phyloP scores from a whole-genome alignment of 1,140 invertebrate genomes.

The Trichogramma pretiosum region DNA sequence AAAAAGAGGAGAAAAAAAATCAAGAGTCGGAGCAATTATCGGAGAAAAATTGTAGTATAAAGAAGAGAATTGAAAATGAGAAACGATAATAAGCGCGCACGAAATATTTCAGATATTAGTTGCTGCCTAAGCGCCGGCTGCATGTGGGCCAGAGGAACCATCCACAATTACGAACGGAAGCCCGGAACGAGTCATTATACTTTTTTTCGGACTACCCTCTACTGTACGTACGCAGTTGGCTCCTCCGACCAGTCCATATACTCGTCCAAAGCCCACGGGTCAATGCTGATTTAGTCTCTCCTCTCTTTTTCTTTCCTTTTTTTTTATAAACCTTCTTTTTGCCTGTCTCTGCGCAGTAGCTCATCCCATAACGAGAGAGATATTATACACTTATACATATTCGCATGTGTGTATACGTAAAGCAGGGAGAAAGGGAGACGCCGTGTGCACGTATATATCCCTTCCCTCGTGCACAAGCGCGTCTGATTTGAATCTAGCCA shows the following conservation, averaged over 20 bases:
- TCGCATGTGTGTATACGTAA: no score
- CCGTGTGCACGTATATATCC: neutral
- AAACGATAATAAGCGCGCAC: no score
- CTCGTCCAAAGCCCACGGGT: neutral
- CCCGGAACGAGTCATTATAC: conserved; percentile 5
- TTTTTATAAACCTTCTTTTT: neutral
- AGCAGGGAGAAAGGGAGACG: neutral
- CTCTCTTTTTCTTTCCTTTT: conserved; percentile 12
- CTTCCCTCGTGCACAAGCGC: no score
- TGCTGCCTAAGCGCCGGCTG: no score
- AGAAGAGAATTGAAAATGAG: no score
- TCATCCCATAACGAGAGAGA: no score
- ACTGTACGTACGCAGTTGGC: neutral
- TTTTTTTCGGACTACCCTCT: neutral
- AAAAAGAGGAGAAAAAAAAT: conserved; percentile 1
- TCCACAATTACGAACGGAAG: conserved; percentile 6
- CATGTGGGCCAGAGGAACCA: no score
- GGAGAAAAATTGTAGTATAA: no score
- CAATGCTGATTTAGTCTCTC: conserved; percentile 11
- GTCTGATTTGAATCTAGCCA: conserved; percentile 16
- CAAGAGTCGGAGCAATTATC: neutral
- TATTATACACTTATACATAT: no score
- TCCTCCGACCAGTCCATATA: neutral
- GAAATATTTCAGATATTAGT: no score
- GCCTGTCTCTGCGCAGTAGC: no score